Evolutionary conservation across 2,797 vertebrate genomes (phyloP), one percentile per base, ranked within the genome.

Genomic region (Acropternis orthonyx): DNA sequence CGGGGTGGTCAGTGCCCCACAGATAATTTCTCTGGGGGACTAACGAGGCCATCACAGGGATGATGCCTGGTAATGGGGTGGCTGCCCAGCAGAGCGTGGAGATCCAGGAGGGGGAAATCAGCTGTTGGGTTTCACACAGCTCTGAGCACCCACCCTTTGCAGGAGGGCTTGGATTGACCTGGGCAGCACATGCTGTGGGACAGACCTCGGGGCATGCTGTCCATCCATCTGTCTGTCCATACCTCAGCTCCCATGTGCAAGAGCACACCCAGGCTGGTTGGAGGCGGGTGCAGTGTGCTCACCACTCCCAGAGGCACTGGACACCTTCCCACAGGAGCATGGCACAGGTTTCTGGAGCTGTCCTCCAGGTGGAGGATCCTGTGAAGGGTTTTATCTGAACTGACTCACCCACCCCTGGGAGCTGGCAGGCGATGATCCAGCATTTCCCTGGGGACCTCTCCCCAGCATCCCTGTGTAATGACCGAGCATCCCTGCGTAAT

Each of bases 141-240:
- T 34, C 59, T 0, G 7, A 28, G 65, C 41, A 61, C 65, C 28
- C 5, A 0, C 6, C 0, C 1, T 1, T 8, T 39, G 51, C 87
- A 68, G 79, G 54, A 27, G 17, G 39, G 36, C 46, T 63, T 30
- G 6, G 69, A 6, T 21, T 9, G 32, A 5, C 32, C 65, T 2
- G 54, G 28, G 41, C 41, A 55, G n/a, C 30, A 8, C 0, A 0
- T 2, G 20, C 43, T 55, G 71, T 9, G 6, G 48, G 27, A 36
- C 62, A 48, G 44, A 21, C 3, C 58, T 36, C 0, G 0, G 41
- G 22, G 5, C 14, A 0, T 0, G 10, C 18, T 2, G 0, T 6
- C 43, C 16, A 0, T 15, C 30, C 62, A 4, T 65, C 63, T 14
- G 16, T 46, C 43, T 46, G 63, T 4, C 43, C 14, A 0, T 10